Evolutionary conservation across 2,888 invertebrate species (phyloP).

Genomic region (Dysmachus trigonus): DNA sequence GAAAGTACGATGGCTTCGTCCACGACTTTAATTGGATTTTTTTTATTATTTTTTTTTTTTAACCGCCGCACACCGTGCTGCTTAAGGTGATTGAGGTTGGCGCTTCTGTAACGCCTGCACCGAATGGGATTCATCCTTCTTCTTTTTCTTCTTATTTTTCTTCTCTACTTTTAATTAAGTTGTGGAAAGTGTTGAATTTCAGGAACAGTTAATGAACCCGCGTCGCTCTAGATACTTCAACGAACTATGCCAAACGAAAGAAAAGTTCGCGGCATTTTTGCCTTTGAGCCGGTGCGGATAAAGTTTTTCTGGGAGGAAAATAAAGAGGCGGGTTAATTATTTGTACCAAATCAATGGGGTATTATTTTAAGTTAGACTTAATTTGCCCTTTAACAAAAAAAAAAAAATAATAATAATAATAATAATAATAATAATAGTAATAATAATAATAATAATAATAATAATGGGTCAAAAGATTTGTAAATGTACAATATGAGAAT

Average conservation of each 20-base stretch:
- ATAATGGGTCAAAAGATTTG: too few species aligned
- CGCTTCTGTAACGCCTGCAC: not conserved
- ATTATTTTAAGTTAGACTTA: not conserved
- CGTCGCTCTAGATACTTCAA: not conserved
- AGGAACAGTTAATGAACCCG: not conserved
- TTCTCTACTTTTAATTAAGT: not conserved
- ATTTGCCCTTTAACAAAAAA: too few species aligned
- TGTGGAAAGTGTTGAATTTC: not conserved
- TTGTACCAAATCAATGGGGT: not conserved
- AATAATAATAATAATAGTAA: too few species aligned
- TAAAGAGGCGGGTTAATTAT: not conserved
- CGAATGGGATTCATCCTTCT: not conserved
- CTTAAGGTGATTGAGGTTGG: not conserved
- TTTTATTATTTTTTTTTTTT: not conserved
- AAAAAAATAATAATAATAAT: too few species aligned
- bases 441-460: too few species aligned
- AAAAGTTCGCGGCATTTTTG: too few species aligned
- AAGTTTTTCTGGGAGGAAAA: not conserved
- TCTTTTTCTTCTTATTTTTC: not conserved
- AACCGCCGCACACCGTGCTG: not conserved
- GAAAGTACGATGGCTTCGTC: not conserved
- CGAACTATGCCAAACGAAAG: not conserved
- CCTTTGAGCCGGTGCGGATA: not conserved
- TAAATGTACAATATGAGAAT: too few species aligned
- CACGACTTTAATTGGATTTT: slow-evolving; percentile 16